Evolutionary conservation across 2,113 vertebrate genomes (phyloP).

Genomic region (Tupaia chinensis): DNA sequence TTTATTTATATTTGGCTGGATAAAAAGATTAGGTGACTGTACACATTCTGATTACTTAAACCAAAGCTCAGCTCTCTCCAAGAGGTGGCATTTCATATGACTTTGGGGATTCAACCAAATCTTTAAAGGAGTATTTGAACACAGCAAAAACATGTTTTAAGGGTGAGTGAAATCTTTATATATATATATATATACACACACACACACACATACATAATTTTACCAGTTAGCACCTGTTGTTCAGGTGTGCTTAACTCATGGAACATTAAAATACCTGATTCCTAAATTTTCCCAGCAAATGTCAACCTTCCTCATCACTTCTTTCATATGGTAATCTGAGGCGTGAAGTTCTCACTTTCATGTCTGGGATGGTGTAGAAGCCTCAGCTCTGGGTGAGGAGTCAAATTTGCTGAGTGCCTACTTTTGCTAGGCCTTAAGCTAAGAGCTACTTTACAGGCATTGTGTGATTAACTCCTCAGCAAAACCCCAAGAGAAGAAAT

Average conservation of each 20-base stretch:
- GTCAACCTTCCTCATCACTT: background rate
- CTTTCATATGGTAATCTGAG: constrained; percentile 12
- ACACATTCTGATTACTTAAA: constrained; percentile 44
- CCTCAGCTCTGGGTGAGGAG: background rate
- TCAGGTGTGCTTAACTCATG: constrained; percentile 33
- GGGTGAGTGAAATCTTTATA: background rate
- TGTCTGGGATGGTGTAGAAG: background rate
- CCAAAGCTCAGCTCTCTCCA: background rate
- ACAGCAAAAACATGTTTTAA: background rate
- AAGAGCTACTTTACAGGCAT: background rate
- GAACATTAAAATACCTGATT: constrained; percentile 17
- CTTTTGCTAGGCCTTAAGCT: no score
- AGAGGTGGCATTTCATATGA: constrained; percentile 18
- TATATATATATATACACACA: background rate
- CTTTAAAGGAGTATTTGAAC: background rate
- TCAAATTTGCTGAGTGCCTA: background rate
- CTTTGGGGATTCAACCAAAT: constrained; percentile 17
- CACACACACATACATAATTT: background rate
- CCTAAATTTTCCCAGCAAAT: constrained; percentile 44
- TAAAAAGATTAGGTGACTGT: background rate
- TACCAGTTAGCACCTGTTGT: constrained; percentile 49
- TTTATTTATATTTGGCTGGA: background rate
- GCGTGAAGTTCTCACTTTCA: background rate
- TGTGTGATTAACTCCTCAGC: background rate
- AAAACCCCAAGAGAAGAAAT: background rate